Base-by-base conservation (phyloP, 1,140 invertebrate species). In the Manduca sexta region DNA sequence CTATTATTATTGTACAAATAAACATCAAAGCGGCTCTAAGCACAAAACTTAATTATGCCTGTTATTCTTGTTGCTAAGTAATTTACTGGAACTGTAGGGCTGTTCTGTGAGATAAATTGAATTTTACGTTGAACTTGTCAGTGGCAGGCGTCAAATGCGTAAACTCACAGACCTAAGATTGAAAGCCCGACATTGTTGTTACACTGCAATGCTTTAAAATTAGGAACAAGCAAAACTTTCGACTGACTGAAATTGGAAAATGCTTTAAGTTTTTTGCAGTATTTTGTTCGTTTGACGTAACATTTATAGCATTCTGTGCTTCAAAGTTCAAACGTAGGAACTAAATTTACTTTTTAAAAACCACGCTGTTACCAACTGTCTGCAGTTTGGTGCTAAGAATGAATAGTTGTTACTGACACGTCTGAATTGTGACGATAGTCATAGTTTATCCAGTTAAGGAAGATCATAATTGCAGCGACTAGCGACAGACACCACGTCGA, bases 111-210 rank as follows among this genome's bases (percentile, higher is more conserved):
- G 49, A 56, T 48, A 51, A 46, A 56, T 56, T 56, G 34, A 51
- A 45, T 51, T 56, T 38, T 48, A 52, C 40, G 41, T 48, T 52
- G 39, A 52, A 56, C 38, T 50, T 56, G 44, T 51, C 49, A 56
- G 45, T 38, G 30, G 17, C 45, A 52, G 44, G 48, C 38, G 39
- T 51, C 41, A 51, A 56, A 52, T 18, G 44, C 45, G 42, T 49
- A 49, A 54, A 49, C 34, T 40, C 42, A 40, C 42, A 45, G 52
- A 39, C 41, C 18, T 17, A 52, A 34, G 31, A 40, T 37, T 38
- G 33, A 53, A 38, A 41, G 44, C 44, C 44, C 38, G 38, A 43
- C 45, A 38, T 53, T 45, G 45, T 53, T 45, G 40, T 42, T 39
- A 52, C 30, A 35, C 42, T 52, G 21, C 44, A 17, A 13, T 41